Conservation (phyloP, 2,113 vertebrate species). For the Chaetops frenatus region DNA sequence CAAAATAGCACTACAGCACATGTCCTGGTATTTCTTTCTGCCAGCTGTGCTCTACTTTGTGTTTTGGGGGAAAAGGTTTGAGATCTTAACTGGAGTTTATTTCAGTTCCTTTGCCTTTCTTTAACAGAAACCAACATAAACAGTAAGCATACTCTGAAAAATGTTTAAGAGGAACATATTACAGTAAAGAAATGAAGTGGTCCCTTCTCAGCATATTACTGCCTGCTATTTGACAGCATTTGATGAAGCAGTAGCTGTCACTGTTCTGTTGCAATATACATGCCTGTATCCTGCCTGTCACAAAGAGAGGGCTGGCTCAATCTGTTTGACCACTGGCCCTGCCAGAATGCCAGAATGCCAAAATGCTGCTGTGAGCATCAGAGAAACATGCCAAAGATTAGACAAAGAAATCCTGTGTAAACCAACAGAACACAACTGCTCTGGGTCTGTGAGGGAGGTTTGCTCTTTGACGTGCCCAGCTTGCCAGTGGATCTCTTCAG, state of each 20-base stretch:
- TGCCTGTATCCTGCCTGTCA: neutral
- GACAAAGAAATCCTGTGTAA: neutral
- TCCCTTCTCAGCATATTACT: neutral
- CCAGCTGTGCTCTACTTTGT: neutral
- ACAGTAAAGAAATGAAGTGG: neutral
- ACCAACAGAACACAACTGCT: neutral
- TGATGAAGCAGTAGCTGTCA: neutral
- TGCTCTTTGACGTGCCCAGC: neutral
- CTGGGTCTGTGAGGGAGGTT: neutral
- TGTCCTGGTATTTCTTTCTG: neutral
- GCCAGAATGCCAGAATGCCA: neutral
- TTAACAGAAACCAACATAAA: neutral
- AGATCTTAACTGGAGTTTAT: neutral
- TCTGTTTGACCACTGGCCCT: neutral
- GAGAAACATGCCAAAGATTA: neutral
- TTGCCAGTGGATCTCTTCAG: neutral
- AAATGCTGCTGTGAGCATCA: neutral
- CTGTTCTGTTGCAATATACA: neutral
- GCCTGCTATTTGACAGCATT: neutral
- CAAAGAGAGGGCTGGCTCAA: neutral
- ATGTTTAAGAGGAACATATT: neutral
- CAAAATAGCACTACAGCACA: neutral
- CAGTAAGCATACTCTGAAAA: neutral
- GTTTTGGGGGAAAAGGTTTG: neutral
- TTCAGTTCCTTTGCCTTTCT: neutral